Percentiles rank a stretch among this genome's conserved stretches.
phyloP scores from a whole-genome alignment of 2,113 vertebrate species.

The Carassius auratus region DNA sequence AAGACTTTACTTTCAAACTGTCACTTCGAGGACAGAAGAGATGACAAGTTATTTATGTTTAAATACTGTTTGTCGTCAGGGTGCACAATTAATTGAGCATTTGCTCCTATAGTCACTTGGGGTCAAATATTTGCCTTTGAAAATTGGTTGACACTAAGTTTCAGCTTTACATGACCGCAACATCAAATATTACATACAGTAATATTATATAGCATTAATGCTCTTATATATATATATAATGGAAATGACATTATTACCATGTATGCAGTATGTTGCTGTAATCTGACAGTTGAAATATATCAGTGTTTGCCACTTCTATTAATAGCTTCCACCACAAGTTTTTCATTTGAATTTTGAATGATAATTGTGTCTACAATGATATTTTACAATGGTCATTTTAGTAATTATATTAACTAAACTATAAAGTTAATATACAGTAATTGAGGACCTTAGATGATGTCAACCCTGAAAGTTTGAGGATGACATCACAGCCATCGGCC shows the following conservation, averaged over 20 bases:
- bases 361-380: no score
- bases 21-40: neutral
- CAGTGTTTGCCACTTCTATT: neutral
- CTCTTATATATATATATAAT: neutral
- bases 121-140: no score
- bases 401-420: no score
- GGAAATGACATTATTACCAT: neutral
- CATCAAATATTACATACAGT: neutral
- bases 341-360: neutral
- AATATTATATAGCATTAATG: neutral
- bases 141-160: neutral
- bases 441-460: no score
- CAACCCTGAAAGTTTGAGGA: no score
- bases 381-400: no score
- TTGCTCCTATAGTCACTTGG: neutral
- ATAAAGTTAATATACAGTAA: no score
- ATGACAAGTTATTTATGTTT: slow-evolving; percentile 2
- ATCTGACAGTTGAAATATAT: neutral
- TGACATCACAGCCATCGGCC: no score
- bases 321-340: neutral
- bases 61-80: slow-evolving; percentile 9
- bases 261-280: neutral
- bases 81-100: neutral
- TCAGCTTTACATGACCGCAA: neutral
- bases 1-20: slow-evolving; percentile 1